These are phyloP conservation scores for Trachelus iudaicus DNA, from an alignment of 2,888 invertebrate genomes.

Conservation along the genomic window DNA sequence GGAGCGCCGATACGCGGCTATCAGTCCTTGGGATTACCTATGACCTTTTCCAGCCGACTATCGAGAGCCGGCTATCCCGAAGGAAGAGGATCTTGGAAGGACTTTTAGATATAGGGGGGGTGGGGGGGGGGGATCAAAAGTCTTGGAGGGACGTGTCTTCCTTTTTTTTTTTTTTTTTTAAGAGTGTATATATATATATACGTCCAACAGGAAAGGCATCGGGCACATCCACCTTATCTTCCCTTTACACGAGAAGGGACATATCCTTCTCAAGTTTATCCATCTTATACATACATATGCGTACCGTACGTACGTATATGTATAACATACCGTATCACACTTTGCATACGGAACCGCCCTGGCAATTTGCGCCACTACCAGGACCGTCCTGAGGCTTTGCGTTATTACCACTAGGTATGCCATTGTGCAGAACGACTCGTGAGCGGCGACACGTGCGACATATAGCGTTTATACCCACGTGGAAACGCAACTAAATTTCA, in stretches of 20 bases:
- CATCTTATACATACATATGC: background rate
- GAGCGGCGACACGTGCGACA: background rate
- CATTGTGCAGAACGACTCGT: background rate
- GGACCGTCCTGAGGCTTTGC: background rate
- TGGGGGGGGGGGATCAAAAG: background rate
- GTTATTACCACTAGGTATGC: background rate
- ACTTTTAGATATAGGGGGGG: background rate
- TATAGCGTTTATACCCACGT: background rate
- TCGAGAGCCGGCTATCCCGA: background rate
- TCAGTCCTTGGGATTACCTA: background rate
- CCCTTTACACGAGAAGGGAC: background rate
- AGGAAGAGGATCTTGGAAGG: background rate
- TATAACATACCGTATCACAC: background rate
- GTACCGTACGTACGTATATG: background rate
- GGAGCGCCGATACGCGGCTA: background rate
- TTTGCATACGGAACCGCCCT: conserved; percentile 8
- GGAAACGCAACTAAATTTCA: background rate
- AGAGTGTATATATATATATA: too few relatives aligned
- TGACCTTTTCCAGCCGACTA: background rate
- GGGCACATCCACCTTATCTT: background rate
- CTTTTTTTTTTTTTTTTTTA: too few relatives aligned
- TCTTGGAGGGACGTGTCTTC: background rate
- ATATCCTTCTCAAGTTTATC: background rate
- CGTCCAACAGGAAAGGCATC: background rate
- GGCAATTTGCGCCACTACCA: background rate